Percentiles rank a stretch among this genome's conserved stretches.
Conservation (phyloP, 1,140 invertebrate species). For the Cardiocondyla obscurior region DNA sequence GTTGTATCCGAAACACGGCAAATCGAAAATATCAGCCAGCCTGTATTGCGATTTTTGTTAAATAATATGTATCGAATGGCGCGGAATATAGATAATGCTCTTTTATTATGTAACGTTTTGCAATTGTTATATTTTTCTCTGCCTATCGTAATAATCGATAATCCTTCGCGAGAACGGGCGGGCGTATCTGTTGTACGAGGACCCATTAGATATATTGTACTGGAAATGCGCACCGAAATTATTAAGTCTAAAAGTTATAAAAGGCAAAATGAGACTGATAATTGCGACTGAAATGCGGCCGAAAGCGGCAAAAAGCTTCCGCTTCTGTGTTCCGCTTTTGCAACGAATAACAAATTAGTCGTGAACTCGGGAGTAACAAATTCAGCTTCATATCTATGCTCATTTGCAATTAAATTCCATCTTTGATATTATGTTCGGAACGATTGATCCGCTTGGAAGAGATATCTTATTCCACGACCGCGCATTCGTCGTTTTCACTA, state of each 20-base stretch:
- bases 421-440: constrained; percentile 20
- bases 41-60: not conserved
- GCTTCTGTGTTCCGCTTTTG: not conserved
- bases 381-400: constrained; percentile 41
- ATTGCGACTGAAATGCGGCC: not conserved
- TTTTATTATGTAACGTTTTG: not conserved
- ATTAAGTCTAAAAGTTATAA: constrained; percentile 24
- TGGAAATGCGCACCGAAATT: not conserved
- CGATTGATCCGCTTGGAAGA: constrained; percentile 57
- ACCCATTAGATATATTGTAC: not conserved
- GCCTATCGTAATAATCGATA: not conserved
- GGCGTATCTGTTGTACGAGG: not conserved
- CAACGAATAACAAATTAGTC: constrained; percentile 55
- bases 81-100: not conserved
- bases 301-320: not conserved
- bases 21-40: constrained; percentile 13
- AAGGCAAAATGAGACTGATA: constrained; percentile 6
- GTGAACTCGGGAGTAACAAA: not conserved
- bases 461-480: constrained; percentile 9
- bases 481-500: constrained; percentile 33
- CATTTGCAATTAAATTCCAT: constrained; percentile 64
- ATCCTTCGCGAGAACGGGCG: not conserved
- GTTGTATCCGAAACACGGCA: not conserved
- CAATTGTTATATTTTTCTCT: not conserved
- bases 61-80: not conserved